phyloP scores from a whole-genome alignment of 2,113 vertebrate species.

The Xenopus borealis region DNA sequence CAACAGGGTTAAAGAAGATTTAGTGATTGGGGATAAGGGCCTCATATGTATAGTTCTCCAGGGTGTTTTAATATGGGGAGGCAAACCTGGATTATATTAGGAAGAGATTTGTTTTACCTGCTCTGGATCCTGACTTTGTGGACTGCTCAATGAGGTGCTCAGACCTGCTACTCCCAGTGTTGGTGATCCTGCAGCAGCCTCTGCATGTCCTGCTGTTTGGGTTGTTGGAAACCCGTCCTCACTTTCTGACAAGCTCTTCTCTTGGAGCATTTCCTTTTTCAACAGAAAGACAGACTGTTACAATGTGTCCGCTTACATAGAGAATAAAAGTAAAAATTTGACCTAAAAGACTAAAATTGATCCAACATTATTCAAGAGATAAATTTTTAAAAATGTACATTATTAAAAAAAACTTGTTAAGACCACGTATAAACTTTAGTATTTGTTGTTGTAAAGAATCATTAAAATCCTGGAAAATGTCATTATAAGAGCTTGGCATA shows the following conservation, averaged over 20 bases:
- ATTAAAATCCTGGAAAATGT: no score
- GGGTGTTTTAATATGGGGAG: neutral
- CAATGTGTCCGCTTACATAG: neutral
- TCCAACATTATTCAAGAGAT: no score
- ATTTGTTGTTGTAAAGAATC: no score
- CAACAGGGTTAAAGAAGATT: neutral
- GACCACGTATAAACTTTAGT: no score
- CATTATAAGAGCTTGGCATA: no score
- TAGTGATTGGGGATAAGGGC: neutral
- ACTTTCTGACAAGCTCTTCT: slow-evolving; percentile 85
- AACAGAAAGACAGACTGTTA: slow-evolving; percentile 8
- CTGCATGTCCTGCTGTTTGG: slow-evolving; percentile 67
- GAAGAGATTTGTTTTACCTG: slow-evolving; percentile 71
- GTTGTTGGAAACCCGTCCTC: slow-evolving; percentile 80
- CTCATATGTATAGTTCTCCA: neutral
- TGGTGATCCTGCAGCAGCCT: slow-evolving; percentile 70
- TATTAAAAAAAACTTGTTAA: no score
- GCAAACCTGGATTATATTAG: neutral
- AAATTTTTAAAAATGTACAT: no score
- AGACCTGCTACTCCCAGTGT: slow-evolving; percentile 71
- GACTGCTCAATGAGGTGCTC: slow-evolving; percentile 67
- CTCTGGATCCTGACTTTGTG: slow-evolving; percentile 76
- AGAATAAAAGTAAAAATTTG: no score
- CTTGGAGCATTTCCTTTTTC: slow-evolving; percentile 92
- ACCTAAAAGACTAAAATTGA: no score